These are phyloP conservation scores for Athene cunicularia DNA, from an alignment of 2,113 vertebrate genomes.

Conservation along the genomic window DNA sequence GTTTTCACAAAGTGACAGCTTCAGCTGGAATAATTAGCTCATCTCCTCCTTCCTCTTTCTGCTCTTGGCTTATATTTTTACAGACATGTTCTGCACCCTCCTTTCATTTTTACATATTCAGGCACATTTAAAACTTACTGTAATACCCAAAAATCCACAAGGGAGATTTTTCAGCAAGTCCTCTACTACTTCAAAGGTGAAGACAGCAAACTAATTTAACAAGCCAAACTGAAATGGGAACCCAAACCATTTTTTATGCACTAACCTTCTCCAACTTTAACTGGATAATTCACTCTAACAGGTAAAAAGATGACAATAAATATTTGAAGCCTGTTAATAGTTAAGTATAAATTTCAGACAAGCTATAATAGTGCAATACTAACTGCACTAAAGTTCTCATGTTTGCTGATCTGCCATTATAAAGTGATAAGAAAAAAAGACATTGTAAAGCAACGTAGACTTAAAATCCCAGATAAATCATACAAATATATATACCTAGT, in stretches of 20 bases:
- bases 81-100: not conserved
- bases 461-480: not conserved
- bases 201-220: not conserved
- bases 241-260: not conserved
- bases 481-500: not conserved
- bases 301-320: not conserved
- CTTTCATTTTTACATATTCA: not conserved
- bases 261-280: not conserved
- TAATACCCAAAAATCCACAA: fast-evolving
- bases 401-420: not conserved
- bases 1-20: not conserved
- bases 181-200: not conserved
- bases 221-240: not conserved
- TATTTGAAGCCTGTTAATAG: not conserved
- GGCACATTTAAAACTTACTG: not conserved
- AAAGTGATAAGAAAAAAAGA: not conserved
- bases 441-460: not conserved
- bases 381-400: not conserved
- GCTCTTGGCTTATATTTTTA: not conserved
- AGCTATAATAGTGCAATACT: not conserved
- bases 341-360: not conserved
- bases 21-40: conserved; percentile 21
- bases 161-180: not conserved
- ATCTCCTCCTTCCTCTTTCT: conserved; percentile 22
- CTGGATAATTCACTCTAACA: not conserved